Evolutionary conservation across 2,797 vertebrate species (phyloP).

Genomic region (Hapalemur alaotrensis): DNA sequence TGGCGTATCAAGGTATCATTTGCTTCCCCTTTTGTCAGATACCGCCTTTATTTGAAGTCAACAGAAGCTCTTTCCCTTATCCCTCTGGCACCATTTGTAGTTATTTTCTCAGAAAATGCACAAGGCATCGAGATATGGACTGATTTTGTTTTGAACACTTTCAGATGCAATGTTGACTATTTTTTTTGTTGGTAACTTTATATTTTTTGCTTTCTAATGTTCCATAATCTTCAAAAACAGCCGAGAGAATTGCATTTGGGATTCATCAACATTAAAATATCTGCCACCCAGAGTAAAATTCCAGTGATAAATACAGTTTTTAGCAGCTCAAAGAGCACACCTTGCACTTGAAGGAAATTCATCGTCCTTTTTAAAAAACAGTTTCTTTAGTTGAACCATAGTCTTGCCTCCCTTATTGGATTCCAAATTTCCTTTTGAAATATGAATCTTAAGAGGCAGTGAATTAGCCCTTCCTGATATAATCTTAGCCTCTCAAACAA

Average conservation of each 20-base stretch:
- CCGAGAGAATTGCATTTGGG: background rate
- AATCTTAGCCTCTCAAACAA: background rate
- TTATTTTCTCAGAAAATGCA: background rate
- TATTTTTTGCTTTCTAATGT: slow-evolving; percentile 32
- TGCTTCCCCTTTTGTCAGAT: slow-evolving; percentile 44
- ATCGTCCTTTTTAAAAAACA: background rate
- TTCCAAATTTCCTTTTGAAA: background rate
- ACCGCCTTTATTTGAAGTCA: slow-evolving; percentile 36
- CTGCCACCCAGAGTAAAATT: slow-evolving; percentile 46
- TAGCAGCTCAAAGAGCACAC: background rate
- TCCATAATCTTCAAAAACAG: slow-evolving; percentile 24
- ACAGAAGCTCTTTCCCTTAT: background rate
- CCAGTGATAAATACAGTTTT: background rate
- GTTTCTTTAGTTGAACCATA: background rate
- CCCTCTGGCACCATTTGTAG: background rate
- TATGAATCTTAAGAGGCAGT: background rate
- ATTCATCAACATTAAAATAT: slow-evolving; percentile 31
- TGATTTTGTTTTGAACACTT: slow-evolving; percentile 33
- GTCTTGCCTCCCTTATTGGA: background rate
- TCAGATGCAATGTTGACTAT: background rate
- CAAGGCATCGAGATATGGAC: background rate
- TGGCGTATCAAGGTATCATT: slow-evolving; percentile 32
- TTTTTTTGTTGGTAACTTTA: background rate
- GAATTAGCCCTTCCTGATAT: background rate
- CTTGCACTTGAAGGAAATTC: slow-evolving; percentile 12